phyloP scores from a whole-genome alignment of 2,113 vertebrate species.

The Marcusenius ussheri region DNA sequence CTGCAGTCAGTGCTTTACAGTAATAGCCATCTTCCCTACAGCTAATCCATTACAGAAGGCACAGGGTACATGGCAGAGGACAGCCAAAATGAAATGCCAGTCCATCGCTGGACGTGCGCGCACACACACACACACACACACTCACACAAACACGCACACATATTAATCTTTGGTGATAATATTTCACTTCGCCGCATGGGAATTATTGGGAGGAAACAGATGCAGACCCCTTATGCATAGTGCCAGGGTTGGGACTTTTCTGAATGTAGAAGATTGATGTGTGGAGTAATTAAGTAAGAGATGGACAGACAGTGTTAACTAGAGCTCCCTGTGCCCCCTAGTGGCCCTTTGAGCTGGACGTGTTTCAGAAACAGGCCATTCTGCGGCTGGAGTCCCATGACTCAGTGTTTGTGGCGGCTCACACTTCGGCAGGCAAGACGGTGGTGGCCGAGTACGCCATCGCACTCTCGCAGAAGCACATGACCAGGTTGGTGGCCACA shows the following conservation, averaged over 20 bases:
- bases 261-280: neutral
- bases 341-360: constrained; percentile 83
- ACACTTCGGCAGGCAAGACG: constrained; percentile 85
- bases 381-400: constrained; percentile 75
- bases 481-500: constrained; percentile 69
- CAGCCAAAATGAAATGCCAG: neutral
- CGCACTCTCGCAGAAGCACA: constrained; percentile 84
- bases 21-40: neutral
- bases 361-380: constrained; percentile 87
- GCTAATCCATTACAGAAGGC: neutral
- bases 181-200: neutral
- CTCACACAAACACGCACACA: neutral
- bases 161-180: neutral
- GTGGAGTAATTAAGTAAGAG: neutral
- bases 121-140: neutral
- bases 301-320: neutral
- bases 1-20: neutral
- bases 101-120: neutral
- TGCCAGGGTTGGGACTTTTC: neutral
- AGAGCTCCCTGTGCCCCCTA: constrained; percentile 34
- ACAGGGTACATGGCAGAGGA: neutral
- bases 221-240: neutral
- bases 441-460: constrained; percentile 88
- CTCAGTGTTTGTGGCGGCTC: constrained; percentile 80
- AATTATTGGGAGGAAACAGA: neutral